phyloP scores from a whole-genome alignment of 1,140 invertebrate genomes.

The Drosophila pseudoobscura region DNA sequence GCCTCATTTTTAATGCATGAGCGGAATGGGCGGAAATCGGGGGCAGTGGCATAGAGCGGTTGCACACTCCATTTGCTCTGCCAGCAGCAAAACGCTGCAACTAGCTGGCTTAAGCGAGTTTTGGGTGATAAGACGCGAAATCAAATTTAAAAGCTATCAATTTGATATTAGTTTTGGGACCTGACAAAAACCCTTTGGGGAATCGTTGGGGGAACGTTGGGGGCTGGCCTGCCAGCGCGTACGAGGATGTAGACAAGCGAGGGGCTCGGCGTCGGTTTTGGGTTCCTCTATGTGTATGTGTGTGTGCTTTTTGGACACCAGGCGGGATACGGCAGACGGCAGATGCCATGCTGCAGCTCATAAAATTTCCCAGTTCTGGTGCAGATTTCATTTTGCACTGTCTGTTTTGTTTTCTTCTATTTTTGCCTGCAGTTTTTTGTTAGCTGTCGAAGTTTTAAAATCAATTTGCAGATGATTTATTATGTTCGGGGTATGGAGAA shows the following conservation, averaged over 20 bases:
- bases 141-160: constrained; percentile 82
- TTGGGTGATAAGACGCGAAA: constrained; percentile 78
- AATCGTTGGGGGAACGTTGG: constrained; percentile 26
- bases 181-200: constrained; percentile 42
- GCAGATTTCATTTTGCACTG: constrained; percentile 36
- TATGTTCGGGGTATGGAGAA: constrained; percentile 46
- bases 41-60: background rate
- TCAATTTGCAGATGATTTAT: constrained; percentile 82
- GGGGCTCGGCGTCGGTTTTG: background rate
- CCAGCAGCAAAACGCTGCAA: constrained; percentile 21
- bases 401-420: constrained; percentile 1
- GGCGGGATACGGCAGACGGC: constrained; percentile 12
- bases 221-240: too few relatives aligned
- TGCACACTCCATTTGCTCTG: constrained; percentile 57
- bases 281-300: constrained; percentile 1
- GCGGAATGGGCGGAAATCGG: background rate
- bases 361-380: constrained; percentile 41
- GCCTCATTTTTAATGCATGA: constrained; percentile 71
- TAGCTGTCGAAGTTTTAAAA: constrained; percentile 72
- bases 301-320: constrained; percentile 27
- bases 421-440: constrained; percentile 50
- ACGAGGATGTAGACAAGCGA: too few relatives aligned
- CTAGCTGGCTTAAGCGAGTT: constrained; percentile 55
- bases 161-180: constrained; percentile 79
- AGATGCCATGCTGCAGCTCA: constrained; percentile 56